phyloP scores from a whole-genome alignment of 2,797 vertebrate genomes.

The Thamnophis elegans region DNA sequence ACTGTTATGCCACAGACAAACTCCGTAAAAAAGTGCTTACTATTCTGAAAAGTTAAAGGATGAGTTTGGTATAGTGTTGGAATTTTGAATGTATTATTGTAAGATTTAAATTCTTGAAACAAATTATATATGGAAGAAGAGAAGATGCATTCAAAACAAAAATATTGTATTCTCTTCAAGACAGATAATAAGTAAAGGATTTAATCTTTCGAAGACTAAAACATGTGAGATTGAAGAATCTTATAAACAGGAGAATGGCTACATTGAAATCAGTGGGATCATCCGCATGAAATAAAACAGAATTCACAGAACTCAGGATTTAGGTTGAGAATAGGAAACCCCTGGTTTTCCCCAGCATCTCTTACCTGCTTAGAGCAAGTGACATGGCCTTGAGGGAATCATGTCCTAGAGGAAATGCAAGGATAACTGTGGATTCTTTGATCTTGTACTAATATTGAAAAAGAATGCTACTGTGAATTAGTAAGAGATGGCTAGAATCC shows the following conservation, averaged over 20 bases:
- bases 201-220: slow-evolving; percentile 12
- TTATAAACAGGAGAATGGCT: background rate
- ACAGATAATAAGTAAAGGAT: background rate
- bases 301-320: accelerated
- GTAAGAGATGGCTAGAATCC: background rate
- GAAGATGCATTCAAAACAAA: background rate
- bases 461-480: background rate
- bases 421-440: background rate
- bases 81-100: slow-evolving; percentile 6
- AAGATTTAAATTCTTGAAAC: background rate
- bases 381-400: background rate
- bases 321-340: background rate
- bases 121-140: accelerated
- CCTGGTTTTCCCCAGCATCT: background rate
- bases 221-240: background rate
- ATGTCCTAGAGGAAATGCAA: background rate
- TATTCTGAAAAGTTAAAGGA: slow-evolving; percentile 26
- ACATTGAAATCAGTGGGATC: background rate
- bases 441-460: background rate
- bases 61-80: slow-evolving; percentile 11
- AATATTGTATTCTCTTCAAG: background rate
- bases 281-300: background rate
- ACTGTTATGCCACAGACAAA: slow-evolving; percentile 54
- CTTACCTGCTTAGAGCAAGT: background rate
- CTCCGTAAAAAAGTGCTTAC: slow-evolving; percentile 3